A percentile compares a stretch with the other conserved stretches of the same genome.
These are phyloP conservation scores for Isotomurus palustris DNA, from an alignment of 2,888 invertebrate species.

Conservation along the genomic window DNA sequence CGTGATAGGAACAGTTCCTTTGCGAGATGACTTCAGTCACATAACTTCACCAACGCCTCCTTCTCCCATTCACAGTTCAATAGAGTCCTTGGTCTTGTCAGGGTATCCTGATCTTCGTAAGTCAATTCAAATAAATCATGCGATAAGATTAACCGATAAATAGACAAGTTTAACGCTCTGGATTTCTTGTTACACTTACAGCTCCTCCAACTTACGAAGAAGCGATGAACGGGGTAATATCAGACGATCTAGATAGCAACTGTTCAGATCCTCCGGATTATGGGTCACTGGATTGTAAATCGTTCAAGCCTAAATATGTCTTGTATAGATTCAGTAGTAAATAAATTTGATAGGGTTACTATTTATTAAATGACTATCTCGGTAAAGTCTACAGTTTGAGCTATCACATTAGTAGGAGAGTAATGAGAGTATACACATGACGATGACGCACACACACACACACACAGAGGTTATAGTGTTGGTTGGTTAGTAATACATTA, in stretches of 20 bases:
- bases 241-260: background rate
- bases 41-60: slow-evolving; percentile 3
- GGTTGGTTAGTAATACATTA: no score
- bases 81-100: slow-evolving; percentile 7
- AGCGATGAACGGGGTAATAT: slow-evolving; percentile 10
- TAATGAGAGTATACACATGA: no score
- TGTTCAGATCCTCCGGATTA: slow-evolving; percentile 6
- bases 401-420: no score
- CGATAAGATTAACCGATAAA: background rate
- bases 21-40: slow-evolving; percentile 27
- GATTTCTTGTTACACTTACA: slow-evolving; percentile 3
- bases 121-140: slow-evolving; percentile 5
- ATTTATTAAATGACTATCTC: no score
- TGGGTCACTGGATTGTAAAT: slow-evolving; percentile 1
- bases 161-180: background rate
- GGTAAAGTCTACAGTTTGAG: no score
- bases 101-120: slow-evolving; percentile 34
- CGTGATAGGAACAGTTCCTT: slow-evolving; percentile 26
- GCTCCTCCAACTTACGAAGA: slow-evolving; percentile 33
- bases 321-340: background rate
- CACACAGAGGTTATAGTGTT: no score
- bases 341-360: no score
- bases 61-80: background rate
- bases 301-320: slow-evolving; percentile 3
- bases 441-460: no score